phyloP scores from a whole-genome alignment of 2,797 vertebrate genomes.

The Pempheris klunzingeri region DNA sequence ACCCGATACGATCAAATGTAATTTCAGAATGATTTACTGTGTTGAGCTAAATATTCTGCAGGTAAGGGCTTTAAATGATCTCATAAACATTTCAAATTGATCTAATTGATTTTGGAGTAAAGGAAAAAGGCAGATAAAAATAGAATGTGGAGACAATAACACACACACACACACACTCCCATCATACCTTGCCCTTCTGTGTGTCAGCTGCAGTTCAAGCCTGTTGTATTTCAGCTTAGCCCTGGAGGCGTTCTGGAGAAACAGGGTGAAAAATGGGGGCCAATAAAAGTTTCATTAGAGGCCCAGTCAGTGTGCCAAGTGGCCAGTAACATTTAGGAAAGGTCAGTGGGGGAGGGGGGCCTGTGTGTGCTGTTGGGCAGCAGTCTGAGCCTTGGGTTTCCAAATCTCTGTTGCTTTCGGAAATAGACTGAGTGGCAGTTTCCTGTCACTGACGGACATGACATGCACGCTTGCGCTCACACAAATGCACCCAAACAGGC shows the following conservation, averaged over 20 bases:
- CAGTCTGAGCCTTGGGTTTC: conserved; percentile 66
- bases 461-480: conserved; percentile 9
- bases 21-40: conserved; percentile 39
- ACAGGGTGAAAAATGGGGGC: conserved; percentile 85
- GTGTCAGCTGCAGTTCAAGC: conserved; percentile 75
- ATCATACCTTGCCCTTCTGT: conserved; percentile 57
- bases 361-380: conserved; percentile 56
- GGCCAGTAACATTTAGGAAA: conserved; percentile 88
- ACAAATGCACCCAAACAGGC: conserved; percentile 21
- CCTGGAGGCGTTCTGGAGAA: conserved; percentile 80
- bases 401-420: conserved; percentile 68
- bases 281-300: conserved; percentile 88
- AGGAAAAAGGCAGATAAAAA: conserved; percentile 24
- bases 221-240: conserved; percentile 80
- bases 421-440: conserved; percentile 67
- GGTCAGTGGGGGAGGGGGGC: conserved; percentile 76
- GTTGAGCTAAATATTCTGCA: conserved; percentile 34
- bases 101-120: conserved; percentile 43
- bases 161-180: conserved; percentile 30
- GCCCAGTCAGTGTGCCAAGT: conserved; percentile 83
- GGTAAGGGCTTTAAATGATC: conserved; percentile 30
- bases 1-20: conserved; percentile 36
- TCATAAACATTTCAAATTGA: conserved; percentile 27
- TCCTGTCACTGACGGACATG: conserved; percentile 63
- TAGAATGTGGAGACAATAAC: conserved; percentile 18